Percentiles rank a stretch among this genome's conserved stretches.
phyloP scores from a whole-genome alignment of 2,113 vertebrate genomes.

The Pagrus major region DNA sequence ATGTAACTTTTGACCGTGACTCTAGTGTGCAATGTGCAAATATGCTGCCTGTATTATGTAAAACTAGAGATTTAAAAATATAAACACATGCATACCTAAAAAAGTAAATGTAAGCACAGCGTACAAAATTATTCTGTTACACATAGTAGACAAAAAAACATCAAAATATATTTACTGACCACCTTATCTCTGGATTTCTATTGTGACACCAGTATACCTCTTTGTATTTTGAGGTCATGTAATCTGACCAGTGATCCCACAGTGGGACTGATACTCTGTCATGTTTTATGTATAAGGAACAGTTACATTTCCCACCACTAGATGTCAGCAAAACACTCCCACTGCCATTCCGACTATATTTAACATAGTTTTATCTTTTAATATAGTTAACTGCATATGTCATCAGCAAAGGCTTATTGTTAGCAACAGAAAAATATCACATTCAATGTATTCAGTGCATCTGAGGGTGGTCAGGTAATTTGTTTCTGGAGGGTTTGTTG shows the following conservation, averaged over 20 bases:
- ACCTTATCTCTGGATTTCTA: background rate
- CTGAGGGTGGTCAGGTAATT: background rate
- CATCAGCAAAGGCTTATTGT: background rate
- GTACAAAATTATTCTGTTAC: no score
- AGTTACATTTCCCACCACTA: constrained; percentile 5
- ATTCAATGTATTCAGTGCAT: background rate
- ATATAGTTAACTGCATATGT: background rate
- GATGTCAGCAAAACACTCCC: constrained; percentile 2
- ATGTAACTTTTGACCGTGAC: no score
- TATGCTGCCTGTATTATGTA: no score
- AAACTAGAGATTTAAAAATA: no score
- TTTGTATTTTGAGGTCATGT: background rate
- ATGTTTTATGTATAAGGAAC: constrained; percentile 5
- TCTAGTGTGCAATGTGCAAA: no score
- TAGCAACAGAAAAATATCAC: background rate
- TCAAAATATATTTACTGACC: no score
- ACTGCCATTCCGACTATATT: accelerated
- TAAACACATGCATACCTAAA: no score
- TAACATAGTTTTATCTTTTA: background rate
- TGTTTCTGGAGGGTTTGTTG: background rate
- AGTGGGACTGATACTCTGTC: background rate
- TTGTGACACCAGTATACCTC: background rate
- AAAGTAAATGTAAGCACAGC: no score
- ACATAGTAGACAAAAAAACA: no score
- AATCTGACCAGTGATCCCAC: constrained; percentile 10